Evolutionary conservation across 2,797 vertebrate species (phyloP), one percentile per base, ranked within the genome.

Genomic region (Enteromius trimaculatus): DNA sequence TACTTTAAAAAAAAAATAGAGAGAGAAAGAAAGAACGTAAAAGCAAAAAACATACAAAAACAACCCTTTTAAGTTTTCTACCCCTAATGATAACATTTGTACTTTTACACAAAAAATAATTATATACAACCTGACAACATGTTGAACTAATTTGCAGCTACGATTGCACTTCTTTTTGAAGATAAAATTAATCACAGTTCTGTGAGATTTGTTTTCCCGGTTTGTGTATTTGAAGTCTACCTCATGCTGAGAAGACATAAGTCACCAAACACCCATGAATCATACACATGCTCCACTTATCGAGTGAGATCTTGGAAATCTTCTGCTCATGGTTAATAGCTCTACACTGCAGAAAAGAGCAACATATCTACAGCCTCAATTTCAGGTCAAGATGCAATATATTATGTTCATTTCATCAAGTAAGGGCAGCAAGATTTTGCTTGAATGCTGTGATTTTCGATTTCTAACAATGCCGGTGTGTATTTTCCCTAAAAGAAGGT

Each of bases 211-310:
- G 11, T 71, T n/a, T 29, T 74, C 26, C n/a, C 8, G 49, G 55
- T 44, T 23, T 68, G 66, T 81, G 65, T 21, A 49, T 58, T 78
- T 58, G 55, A 80, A 77, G 64, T 34, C 55, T 62, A 68, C 64
- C 65, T 64, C 85, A 77, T 62, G 72, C 72, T 77, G 74, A 49
- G 77, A 81, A 81, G 21, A 79, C 23, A 55, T 17, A 83, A 62
- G 51, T 71, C 65, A 49, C 51, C 69, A 74, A 58, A 34, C 26
- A 3, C 58, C 14, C 14, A 49, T 29, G 44, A 84, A 84, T 75
- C 55, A 58, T 23, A 51, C 72, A 49, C 21, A 72, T 26, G 42
- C 42, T 74, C 58, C 21, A 74, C 68, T 81, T 64, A 81, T 72
- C 55, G 49, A 58, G 49, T 39, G 8, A 60, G 53, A 71, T 81